Evolutionary conservation across 2,113 vertebrate genomes (phyloP), one percentile per base, ranked within the genome.

Genomic region (Pseudolaguvia tuberculata): DNA sequence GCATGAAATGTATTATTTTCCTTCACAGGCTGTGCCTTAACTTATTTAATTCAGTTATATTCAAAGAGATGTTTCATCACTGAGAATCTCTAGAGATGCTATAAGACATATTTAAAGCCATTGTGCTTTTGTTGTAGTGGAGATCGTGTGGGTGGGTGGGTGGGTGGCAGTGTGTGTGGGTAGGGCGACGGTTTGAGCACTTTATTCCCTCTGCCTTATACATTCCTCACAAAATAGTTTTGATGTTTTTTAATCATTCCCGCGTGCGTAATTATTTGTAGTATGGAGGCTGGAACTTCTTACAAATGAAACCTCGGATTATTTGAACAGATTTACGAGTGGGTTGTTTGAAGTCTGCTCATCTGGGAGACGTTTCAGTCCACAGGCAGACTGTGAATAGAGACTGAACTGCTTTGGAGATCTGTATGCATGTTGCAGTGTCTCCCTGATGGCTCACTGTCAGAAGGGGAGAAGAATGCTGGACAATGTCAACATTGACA

Each of bases 41-140:
- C 29, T 21, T 62, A 47, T 80, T 77, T 65, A 50, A 53, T 70
- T 73, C 48, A 70, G 17, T 70, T 74, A 12, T 47, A 21, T 73
- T 73, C n/a, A 70, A 73, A 73, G 21, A 35, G 25, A 20, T 63
- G 35, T 72, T 72, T 67, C 47, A 71, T 31, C 59, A 20, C 47
- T 27, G 21, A 27, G 52, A 18, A n/a, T n/a, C n/a, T 21, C 31
- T 35, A n/a, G 50, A 66, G 61, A 56, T 50, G 65, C 55, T 15
- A 70, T 55, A 51, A 57, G 39, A 18, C 75, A 52, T 55, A 63
- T 23, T 67, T 73, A 52, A 62, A 70, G 39, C 4, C 45, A 23
- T 69, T 55, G 47, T 65, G 57, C 39, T n/a, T 39, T 17, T 69
- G 72, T 74, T 25, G n/a, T 27, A 75, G 39, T 52, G 27, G 35